phyloP scores from a whole-genome alignment of 2,888 invertebrate species.

The Lochmaea capreae region DNA sequence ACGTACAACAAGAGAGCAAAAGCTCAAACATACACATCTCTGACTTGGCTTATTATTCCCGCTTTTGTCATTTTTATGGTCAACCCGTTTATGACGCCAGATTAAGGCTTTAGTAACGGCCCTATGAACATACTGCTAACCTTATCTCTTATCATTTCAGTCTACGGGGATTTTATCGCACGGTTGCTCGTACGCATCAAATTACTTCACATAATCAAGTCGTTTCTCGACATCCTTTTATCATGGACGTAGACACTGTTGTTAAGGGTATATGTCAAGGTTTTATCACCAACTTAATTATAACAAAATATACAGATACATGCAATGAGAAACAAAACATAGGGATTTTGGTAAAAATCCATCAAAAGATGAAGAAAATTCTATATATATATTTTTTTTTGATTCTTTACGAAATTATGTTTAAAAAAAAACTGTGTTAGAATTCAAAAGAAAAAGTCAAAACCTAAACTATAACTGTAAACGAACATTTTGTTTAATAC shows the following conservation, averaged over 20 bases:
- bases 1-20: neutral
- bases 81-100: slow-evolving; percentile 62
- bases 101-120: slow-evolving; percentile 63
- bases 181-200: slow-evolving; percentile 49
- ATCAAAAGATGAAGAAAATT: too few species aligned
- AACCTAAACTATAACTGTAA: too few species aligned
- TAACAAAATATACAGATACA: too few species aligned
- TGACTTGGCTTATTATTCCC: slow-evolving; percentile 29
- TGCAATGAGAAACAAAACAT: too few species aligned
- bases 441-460: too few species aligned
- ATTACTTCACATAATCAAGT: slow-evolving; percentile 46
- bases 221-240: slow-evolving; percentile 25
- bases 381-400: too few species aligned
- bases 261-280: neutral
- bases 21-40: slow-evolving; percentile 24
- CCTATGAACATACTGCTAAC: slow-evolving; percentile 58
- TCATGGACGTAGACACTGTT: slow-evolving; percentile 5
- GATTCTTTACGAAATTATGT: too few species aligned
- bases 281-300: too few species aligned
- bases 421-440: too few species aligned
- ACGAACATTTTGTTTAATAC: too few species aligned
- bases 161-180: slow-evolving; percentile 55
- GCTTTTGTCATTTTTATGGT: slow-evolving; percentile 63
- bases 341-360: too few species aligned
- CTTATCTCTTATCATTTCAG: slow-evolving; percentile 59